Evolutionary conservation across 2,113 vertebrate species (phyloP), one percentile per base, ranked within the genome.

Genomic region (Nyctibius bracteatus): DNA sequence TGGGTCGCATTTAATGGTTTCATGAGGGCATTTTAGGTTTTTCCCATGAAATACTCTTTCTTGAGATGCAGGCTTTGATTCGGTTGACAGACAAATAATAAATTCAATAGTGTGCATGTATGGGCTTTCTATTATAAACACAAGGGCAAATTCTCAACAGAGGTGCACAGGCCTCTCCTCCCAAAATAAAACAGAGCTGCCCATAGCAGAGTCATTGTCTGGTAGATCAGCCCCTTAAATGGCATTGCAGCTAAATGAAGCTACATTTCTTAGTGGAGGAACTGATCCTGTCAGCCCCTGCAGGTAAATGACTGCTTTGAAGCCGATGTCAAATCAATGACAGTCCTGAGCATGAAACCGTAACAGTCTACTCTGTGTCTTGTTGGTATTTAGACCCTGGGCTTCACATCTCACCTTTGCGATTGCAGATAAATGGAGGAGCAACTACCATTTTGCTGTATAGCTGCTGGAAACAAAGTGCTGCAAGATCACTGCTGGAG

Each of bases 31-130:
- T 87, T 95, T 91, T 62, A 58, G 61, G 2, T 44, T 93, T 96
- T 96, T 94, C 86, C 82, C 88, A 92, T 72, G 61, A 97, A 94
- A 94, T 57, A n/a, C 7, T 75, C 86, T 54, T 87, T 59, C 37
- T 66, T 77, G 67, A 85, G 86, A 71, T 35, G 49, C n/a, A 77
- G 84, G 59, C 8, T 81, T 84, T 74, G 63, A 70, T 59, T 49
- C n/a, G 49, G 27, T 13, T 63, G 65, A 70, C 63, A 59, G 77
- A 84, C 77, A 81, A 86, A 43, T 27, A 75, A 52, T 43, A 81
- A 81, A 86, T 81, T 58, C 4, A 86, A 12, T 7, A 51, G 6
- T 6, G 15, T 1, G 1, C 23, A 41, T 52, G 22, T 33, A 54
- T 13, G 57, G n/a, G 49, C 12, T 72, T 77, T 67, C 41, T 84